Conservation (phyloP, 2,113 vertebrate species). For the Myrmophylax atrothorax region DNA sequence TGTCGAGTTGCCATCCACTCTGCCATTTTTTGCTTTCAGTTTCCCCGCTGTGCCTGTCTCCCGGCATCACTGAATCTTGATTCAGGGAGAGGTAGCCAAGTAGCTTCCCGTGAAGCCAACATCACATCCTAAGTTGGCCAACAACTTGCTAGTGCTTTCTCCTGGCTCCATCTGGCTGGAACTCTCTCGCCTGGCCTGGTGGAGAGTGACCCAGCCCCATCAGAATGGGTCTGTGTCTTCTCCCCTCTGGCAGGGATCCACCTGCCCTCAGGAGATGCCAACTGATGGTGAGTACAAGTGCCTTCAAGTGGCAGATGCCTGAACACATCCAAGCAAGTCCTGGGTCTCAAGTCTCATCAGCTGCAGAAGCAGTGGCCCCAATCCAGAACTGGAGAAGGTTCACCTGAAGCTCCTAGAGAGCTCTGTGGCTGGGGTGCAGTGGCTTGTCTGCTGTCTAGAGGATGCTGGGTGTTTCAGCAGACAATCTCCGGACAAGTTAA, state of each 20-base stretch:
- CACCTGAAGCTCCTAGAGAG: neutral
- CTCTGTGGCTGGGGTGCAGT: neutral
- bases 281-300: neutral
- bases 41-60: constrained; percentile 62
- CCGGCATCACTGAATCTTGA: constrained; percentile 70
- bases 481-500: neutral
- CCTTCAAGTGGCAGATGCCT: neutral
- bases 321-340: neutral
- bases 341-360: neutral
- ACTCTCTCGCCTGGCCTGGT: neutral
- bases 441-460: neutral
- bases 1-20: constrained; percentile 63
- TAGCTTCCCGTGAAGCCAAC: constrained; percentile 65
- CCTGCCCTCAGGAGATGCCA: neutral
- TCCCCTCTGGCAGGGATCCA: neutral
- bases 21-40: constrained; percentile 72
- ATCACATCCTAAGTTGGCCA: constrained; percentile 60
- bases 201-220: constrained; percentile 1
- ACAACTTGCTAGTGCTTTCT: constrained; percentile 51
- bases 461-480: neutral
- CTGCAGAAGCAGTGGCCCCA: fast-evolving
- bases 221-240: fast-evolving
- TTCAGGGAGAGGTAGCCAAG: constrained; percentile 60
- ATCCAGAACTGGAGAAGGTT: neutral
- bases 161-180: constrained; percentile 40